Conservation (phyloP, 2,797 vertebrate species). For the Brachyrhaphis roseni region DNA sequence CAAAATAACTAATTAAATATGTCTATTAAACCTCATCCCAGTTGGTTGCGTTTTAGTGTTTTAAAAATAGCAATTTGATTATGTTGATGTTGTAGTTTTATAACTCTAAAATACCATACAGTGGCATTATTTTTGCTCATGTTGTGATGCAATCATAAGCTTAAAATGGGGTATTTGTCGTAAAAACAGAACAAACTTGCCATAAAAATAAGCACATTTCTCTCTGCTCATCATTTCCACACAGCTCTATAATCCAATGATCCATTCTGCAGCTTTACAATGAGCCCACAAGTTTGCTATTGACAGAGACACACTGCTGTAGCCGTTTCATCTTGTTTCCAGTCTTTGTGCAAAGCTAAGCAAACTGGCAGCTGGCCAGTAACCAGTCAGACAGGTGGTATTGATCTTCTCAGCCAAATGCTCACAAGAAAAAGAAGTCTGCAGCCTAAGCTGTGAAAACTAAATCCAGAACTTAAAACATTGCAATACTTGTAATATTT, state of each 20-base stretch:
- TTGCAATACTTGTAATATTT: not conserved
- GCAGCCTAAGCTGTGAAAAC: not conserved
- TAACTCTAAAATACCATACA: not conserved
- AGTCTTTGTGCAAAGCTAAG: slow-evolving; percentile 20
- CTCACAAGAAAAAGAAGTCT: slow-evolving; percentile 10
- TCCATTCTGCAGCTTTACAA: not conserved
- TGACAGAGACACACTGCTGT: slow-evolving; percentile 4
- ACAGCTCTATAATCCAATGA: not conserved
- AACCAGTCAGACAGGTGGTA: slow-evolving; percentile 19
- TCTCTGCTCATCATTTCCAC: not conserved
- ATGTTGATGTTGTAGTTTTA: not conserved
- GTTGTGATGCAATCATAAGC: not conserved
- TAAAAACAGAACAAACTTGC: slow-evolving; percentile 1
- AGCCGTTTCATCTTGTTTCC: slow-evolving; percentile 6
- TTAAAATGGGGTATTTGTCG: not conserved
- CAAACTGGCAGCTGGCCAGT: slow-evolving; percentile 17
- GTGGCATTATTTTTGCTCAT: not conserved
- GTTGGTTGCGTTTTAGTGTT: not conserved
- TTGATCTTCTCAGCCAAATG: slow-evolving; percentile 10
- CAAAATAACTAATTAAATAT: not conserved
- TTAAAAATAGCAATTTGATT: not conserved
- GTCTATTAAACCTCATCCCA: not conserved
- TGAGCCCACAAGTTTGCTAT: not conserved
- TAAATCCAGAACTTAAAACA: slow-evolving; percentile 9
- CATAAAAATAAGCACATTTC: not conserved